Evolutionary conservation across 92 coral and sea anemone species (phyloP), one percentile per base, ranked within the genome.

Genomic region (Zoanthus solanderi): DNA sequence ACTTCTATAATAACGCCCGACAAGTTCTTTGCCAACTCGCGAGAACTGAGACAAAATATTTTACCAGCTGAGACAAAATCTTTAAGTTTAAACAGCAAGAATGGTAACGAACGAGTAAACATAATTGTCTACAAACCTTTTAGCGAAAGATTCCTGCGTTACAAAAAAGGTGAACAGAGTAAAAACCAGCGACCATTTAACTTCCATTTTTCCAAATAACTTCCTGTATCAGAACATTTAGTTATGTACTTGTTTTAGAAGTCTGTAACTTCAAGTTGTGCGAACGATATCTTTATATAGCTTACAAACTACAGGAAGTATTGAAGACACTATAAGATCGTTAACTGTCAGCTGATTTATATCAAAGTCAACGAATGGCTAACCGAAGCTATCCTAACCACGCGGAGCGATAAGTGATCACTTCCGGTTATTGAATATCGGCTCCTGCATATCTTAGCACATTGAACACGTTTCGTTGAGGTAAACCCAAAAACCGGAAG

Each of bases 101-200:
- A 45, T 75, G 1, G 12, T 4, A 7, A n/a, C 47, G 28, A 75
- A 75, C 54, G 42, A 37, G 2, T 47, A 17, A 10, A 23, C 14
- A 47, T 23, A 67, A 23, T 12, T 6, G 23, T 13, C 18, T 6
- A 3, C 9, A 45, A 75, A 75, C 78, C 78, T 75, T 18, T 47
- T 75, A 75, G 78, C 78, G 5, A 75, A 75, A 7, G 60, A 17
- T 75, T 75, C 78, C 78, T 28, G 46, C 34, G 30, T 75, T 30
- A 47, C 78, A 47, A 75, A 42, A 4, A 75, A 14, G 34, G 34
- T n/a, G 31, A 75, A 34, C 9, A 75, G 30, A 34, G 32, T 32
- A 6, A 46, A 45, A 8, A 9, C 28, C 0, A 75, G 78, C 78
- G 57, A 32, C 60, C 58, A 75, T 16, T 75, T 75, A 1, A 75